Evolutionary conservation across 2,797 vertebrate species (phyloP), one percentile per base, ranked within the genome.

Genomic region (Hylomyscus alleni): DNA sequence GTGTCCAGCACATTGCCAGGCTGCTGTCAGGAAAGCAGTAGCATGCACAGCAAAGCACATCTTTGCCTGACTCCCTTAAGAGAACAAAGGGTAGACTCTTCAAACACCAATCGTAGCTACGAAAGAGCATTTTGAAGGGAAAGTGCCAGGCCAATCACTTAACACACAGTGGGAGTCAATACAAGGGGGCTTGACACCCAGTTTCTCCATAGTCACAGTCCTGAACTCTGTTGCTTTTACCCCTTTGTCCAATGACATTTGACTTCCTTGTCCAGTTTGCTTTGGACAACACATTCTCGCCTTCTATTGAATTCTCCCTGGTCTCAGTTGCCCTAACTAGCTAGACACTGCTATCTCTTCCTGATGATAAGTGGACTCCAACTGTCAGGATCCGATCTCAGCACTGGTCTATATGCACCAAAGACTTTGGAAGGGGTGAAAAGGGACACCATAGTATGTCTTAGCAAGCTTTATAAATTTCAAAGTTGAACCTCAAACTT

Each of bases 221-320:
- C 37, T 83, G 40, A 72, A 94, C 9, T 13, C 67, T 50, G 50
- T 69, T 91, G 47, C 87, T 17, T 83, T 96, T 85, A 90, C 14
- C 31, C 47, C 44, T 73, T 89, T 81, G 37, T 76, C 72, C 52
- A 65, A 89, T 62, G 87, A 86, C 37, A 94, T 62, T 29, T 77
- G 37, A 62, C 44, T 91, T 92, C 47, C 78, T 86, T 96, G 93
- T 84, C 67, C 26, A 90, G 89, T 96, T 93, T 65, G 76, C 50
- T 86, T 93, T 67, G 82, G 34, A 15, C 26, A 75, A 86, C 50
- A 93, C 4, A 96, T 8, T 94, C 76, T 91, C 89, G 12, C 37
- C 69, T 90, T 93, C 24, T 54, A 87, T n/a, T 73, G n/a, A 96
- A 73, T 56, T 86, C 9, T 50, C 69, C 31, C 78, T 83, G 31